Evolutionary conservation across 1,140 invertebrate genomes (phyloP).

Genomic region (Drosophila tani): DNA sequence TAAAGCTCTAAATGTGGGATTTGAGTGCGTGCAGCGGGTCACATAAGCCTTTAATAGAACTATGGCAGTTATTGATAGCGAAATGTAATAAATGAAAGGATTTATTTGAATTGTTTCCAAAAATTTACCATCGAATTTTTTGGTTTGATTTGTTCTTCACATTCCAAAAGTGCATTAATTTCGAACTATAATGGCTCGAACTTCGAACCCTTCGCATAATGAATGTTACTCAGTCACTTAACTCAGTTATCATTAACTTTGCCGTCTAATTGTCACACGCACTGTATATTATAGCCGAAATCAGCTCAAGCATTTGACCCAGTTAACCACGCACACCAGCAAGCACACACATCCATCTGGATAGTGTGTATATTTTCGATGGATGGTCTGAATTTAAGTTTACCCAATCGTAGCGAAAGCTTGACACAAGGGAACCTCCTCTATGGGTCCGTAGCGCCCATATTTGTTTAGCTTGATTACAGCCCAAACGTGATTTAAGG

Average conservation of each 20-base stretch:
- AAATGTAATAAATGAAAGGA: neutral
- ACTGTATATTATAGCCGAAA: slow-evolving; percentile 35
- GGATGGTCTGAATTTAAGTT: slow-evolving; percentile 50
- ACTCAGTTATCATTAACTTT: slow-evolving; percentile 5
- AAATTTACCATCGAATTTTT: neutral
- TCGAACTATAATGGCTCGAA: too few relatives aligned
- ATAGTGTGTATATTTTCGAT: slow-evolving; percentile 23
- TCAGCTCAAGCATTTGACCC: slow-evolving; percentile 59
- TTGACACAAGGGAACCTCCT: slow-evolving; percentile 47
- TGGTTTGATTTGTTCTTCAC: too few relatives aligned
- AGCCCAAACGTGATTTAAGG: slow-evolving; percentile 79
- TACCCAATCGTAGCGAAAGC: slow-evolving; percentile 58
- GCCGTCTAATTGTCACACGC: neutral
- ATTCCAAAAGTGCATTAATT: too few relatives aligned
- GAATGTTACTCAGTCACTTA: neutral
- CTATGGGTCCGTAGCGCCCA: slow-evolving; percentile 30
- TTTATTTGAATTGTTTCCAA: neutral
- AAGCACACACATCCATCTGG: slow-evolving; percentile 1
- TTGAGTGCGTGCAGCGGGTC: neutral
- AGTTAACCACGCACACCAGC: slow-evolving; percentile 31
- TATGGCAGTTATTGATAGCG: neutral
- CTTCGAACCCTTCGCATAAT: neutral
- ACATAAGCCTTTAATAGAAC: slow-evolving; percentile 6
- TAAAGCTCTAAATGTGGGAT: neutral
- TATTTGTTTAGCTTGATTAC: slow-evolving; percentile 81